Conservation (phyloP, 2,113 vertebrate genomes). For the Ginglymostoma cirratum region DNA sequence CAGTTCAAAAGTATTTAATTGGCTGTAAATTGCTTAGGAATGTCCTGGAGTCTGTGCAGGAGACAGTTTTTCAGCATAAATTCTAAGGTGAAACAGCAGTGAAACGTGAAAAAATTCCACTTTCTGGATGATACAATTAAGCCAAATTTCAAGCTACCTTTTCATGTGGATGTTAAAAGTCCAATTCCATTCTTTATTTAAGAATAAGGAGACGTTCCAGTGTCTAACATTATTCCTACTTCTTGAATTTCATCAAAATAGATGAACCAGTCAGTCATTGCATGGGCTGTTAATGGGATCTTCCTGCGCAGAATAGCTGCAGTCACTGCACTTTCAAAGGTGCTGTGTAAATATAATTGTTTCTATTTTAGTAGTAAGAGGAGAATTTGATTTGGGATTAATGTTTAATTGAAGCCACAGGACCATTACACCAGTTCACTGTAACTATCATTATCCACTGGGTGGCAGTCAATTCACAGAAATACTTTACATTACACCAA, state of each 20-base stretch:
- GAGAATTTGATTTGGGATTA: neutral
- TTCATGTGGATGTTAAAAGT: neutral
- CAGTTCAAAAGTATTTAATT: no score
- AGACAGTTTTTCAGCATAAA: neutral
- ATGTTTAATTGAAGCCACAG: neutral
- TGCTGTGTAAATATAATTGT: neutral
- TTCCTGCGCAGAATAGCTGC: neutral
- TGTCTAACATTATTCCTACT: neutral
- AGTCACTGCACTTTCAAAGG: neutral
- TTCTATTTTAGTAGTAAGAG: neutral
- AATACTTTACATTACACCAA: neutral
- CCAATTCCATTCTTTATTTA: neutral
- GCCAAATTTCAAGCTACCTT: neutral
- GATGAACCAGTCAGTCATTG: neutral
- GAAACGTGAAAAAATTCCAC: neutral
- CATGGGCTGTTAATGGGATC: neutral
- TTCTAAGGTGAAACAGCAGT: neutral
- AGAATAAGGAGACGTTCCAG: neutral
- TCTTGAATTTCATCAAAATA: neutral
- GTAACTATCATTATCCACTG: neutral
- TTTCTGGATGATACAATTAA: neutral
- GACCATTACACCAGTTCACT: neutral
- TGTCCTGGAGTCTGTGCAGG: no score
- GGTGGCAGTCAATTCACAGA: slow-evolving; percentile 9
- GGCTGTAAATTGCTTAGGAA: no score